Base-by-base conservation (phyloP, 2,888 invertebrate species). In the Plemyria rubiginata region DNA sequence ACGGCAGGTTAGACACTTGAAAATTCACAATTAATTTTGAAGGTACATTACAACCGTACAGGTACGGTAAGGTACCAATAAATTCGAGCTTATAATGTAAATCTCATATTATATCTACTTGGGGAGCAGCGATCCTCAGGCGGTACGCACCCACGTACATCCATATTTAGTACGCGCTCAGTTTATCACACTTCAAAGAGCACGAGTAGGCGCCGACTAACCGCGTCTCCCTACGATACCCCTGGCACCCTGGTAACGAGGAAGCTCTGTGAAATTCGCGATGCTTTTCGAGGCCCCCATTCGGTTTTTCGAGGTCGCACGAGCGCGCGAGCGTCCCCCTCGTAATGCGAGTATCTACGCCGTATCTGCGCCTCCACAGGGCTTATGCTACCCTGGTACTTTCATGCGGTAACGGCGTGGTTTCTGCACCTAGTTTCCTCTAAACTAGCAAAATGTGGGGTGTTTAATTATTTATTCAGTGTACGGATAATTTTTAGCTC, bases 151-250 rank as follows among this genome's bases (percentile, higher is more conserved):
- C 75, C 73, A 72, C 28, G 22, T 48, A 80, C 75, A 82, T 83
- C 80, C 85, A 84, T 87, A 85, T 86, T 85, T 86, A 84, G 85
- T 80, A 79, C 76, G 76, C 79, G 80, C 81, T 81, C 82, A 85
- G 88, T 89, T 87, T 88, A 89, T 89, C 90, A 87, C 89, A 86
- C 88, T 89, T 90, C 88, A 89, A 88, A 90, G 89, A 86, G 84
- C 86, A 80, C 82, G 80, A 80, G 84, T 80, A 85, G 84, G 82
- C 85, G 81, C 80, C 81, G 79, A 79, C 79, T 80, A 86, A 87
- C 88, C 86, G 80, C 87, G 79, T 81, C 85, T 84, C 86, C 87
- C 86, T 72, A 41, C 56, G 60, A 78, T 72, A 75, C 74, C 75
- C 75, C 74, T 74, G 79, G 78, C 78, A 73, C 78, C 75, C 77